Evolutionary conservation across 2,797 vertebrate genomes (phyloP).

Genomic region (Melanotaenia trifasciata): DNA sequence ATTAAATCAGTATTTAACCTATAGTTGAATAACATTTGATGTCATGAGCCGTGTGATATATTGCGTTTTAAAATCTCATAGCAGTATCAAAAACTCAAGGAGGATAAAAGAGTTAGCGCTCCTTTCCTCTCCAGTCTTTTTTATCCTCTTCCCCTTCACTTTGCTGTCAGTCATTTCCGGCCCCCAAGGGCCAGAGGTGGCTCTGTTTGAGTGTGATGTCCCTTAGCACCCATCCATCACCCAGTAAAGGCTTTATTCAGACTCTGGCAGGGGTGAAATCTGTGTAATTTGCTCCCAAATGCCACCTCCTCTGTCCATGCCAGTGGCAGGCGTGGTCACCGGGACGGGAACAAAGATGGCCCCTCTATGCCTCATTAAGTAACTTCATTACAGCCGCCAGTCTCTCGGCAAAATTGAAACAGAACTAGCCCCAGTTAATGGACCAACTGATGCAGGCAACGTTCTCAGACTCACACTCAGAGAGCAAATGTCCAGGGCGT

Average conservation of each 20-base stretch:
- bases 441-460: conserved; percentile 57
- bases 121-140: conserved; percentile 46
- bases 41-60: background rate
- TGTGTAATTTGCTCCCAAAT: conserved; percentile 83
- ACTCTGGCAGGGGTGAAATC: conserved; percentile 85
- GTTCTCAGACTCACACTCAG: conserved; percentile 66
- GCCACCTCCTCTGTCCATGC: conserved; percentile 72
- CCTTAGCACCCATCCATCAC: conserved; percentile 82
- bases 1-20: background rate
- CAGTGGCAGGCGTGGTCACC: conserved; percentile 77
- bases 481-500: conserved; percentile 41
- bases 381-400: conserved; percentile 72
- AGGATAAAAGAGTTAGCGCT: conserved; percentile 32
- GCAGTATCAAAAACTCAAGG: conserved; percentile 11
- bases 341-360: conserved; percentile 76
- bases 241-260: conserved; percentile 78
- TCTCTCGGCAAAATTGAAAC: conserved; percentile 55
- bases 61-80: background rate
- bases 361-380: conserved; percentile 84
- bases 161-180: conserved; percentile 68
- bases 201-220: conserved; percentile 68
- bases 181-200: conserved; percentile 67
- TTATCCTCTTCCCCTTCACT: conserved; percentile 47
- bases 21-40: background rate
- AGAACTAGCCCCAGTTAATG: conserved; percentile 67